phyloP scores from a whole-genome alignment of 2,113 vertebrate species.

The Abramis brama region DNA sequence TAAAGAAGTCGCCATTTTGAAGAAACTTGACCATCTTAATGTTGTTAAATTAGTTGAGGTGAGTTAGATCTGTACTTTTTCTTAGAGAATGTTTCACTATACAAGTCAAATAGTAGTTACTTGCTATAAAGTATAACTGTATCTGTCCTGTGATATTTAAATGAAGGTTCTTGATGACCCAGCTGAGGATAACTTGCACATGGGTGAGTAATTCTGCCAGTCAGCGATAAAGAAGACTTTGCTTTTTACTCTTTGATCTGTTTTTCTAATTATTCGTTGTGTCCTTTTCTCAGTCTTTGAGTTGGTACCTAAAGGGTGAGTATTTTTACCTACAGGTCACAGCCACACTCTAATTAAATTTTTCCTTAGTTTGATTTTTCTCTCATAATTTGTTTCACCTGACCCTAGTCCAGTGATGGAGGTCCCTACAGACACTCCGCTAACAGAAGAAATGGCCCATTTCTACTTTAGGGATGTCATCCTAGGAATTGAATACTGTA shows the following conservation, averaged over 20 bases:
- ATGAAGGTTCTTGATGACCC: constrained; percentile 95
- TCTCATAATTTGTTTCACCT: background rate
- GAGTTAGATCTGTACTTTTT: constrained; percentile 23
- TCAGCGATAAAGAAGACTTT: background rate
- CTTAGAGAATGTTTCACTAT: background rate
- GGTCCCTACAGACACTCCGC: constrained; percentile 86
- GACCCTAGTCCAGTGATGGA: constrained; percentile 90
- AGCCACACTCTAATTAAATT: too few species aligned
- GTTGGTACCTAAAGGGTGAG: constrained; percentile 92
- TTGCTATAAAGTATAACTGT: background rate
- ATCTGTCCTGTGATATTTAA: background rate
- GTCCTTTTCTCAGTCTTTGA: constrained; percentile 87
- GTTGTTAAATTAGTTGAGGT: constrained; percentile 96
- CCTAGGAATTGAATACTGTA: constrained; percentile 94
- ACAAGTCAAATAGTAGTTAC: background rate
- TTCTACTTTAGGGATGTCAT: constrained; percentile 91
- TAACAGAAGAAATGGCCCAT: constrained; percentile 87
- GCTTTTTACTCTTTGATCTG: background rate
- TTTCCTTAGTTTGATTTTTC: background rate
- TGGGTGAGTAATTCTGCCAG: constrained; percentile 79
- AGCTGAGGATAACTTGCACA: constrained; percentile 91
- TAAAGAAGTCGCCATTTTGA: constrained; percentile 95
- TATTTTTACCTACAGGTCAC: constrained; percentile 53
- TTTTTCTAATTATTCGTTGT: background rate
- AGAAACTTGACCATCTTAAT: constrained; percentile 93